Conservation (phyloP, 1,140 invertebrate species). For the Apis cerana region DNA sequence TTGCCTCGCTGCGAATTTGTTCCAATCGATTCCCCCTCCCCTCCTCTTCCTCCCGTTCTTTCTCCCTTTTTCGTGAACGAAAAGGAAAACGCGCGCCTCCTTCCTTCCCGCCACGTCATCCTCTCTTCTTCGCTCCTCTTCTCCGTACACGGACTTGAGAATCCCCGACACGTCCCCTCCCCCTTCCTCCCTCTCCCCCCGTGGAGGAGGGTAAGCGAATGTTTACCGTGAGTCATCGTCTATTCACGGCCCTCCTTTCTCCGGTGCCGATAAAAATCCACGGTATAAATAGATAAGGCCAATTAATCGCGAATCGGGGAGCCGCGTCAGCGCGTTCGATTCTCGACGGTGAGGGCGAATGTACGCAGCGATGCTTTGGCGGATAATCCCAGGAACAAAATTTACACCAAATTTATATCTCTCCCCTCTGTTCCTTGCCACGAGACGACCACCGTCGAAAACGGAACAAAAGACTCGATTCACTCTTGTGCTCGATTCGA, state of each 20-base stretch:
- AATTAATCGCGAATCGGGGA: conserved; percentile 35
- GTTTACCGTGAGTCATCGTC: conserved; percentile 51
- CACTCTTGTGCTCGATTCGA: no score
- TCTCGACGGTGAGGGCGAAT: no score
- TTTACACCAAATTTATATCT: not conserved
- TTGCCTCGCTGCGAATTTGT: not conserved
- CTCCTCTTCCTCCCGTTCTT: not conserved
- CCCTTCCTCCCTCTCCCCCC: not conserved
- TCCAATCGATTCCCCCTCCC: conserved; percentile 23
- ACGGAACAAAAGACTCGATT: not conserved
- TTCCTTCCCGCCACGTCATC: conserved; percentile 50
- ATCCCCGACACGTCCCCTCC: conserved; percentile 41
- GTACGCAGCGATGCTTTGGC: no score
- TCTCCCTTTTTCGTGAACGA: not conserved
- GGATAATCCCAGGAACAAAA: not conserved
- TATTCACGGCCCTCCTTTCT: conserved; percentile 48
- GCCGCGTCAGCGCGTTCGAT: not conserved
- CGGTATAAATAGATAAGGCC: conserved; percentile 48
- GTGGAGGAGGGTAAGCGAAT: conserved; percentile 32
- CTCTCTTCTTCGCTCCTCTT: conserved; percentile 17
- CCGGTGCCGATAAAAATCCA: conserved; percentile 33
- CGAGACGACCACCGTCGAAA: no score
- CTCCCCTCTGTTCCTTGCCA: no score
- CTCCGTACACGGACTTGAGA: conserved; percentile 2
- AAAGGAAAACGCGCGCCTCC: not conserved